These are phyloP conservation scores for Dryomyza anilis DNA, from an alignment of 2,888 invertebrate genomes.

Conservation along the genomic window DNA sequence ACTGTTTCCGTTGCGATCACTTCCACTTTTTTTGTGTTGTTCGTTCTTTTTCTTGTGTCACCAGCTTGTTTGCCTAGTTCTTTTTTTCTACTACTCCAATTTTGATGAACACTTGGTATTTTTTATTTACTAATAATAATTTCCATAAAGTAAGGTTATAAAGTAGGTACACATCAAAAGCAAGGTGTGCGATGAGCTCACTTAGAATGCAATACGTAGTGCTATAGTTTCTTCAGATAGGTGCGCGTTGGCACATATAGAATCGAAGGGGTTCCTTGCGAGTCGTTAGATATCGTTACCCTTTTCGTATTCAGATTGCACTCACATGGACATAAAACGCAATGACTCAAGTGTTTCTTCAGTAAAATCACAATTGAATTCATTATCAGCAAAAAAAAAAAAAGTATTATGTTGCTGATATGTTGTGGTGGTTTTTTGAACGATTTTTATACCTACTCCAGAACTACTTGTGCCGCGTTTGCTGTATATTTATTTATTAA, in stretches of 20 bases:
- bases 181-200: conserved; percentile 7
- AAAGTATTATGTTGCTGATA: background rate
- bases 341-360: conserved; percentile 1
- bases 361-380: background rate
- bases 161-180: background rate
- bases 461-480: no score
- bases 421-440: background rate
- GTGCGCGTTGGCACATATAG: background rate
- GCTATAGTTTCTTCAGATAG: no score
- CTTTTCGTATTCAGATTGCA: no score
- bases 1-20: background rate
- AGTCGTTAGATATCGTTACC: no score
- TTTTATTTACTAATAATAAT: no score
- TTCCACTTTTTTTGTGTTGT: background rate
- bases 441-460: background rate
- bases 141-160: conserved; percentile 1
- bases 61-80: background rate
- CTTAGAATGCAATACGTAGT: no score
- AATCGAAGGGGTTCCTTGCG: background rate
- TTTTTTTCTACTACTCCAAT: no score
- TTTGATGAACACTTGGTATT: background rate
- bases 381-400: conserved; percentile 1
- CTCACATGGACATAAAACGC: background rate
- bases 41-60: background rate
- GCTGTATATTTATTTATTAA: no score